Base-by-base conservation (phyloP, 2,888 invertebrate genomes). In the Galerucella calmariensis region DNA sequence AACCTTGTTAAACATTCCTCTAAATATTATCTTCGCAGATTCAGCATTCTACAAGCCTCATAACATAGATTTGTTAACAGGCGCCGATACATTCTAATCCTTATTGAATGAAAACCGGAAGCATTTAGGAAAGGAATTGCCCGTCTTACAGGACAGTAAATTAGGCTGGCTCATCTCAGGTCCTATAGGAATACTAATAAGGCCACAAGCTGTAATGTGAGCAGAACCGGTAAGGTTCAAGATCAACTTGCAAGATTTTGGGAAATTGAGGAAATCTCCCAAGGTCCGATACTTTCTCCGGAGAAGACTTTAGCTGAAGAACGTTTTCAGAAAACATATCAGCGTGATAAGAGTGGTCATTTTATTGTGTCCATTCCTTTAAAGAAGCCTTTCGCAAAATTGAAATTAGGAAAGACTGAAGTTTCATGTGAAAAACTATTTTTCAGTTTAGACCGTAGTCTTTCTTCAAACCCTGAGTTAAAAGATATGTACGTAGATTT, bases 211-310 rank as follows among this genome's bases (percentile, higher is more conserved):
- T 74, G 74, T 20, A 48, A 70, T 61, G 16, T 70, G 9, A 67
- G 53, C 48, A 14, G 56, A 14, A 67, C 48, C 48, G 27, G 16
- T 63, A 68, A 68, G 20, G 16, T 72, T 46, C 67, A 75, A 12
- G 59, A 67, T 44, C 71, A 71, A 41, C 62, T 75, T 11, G 65
- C 16, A 59, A 53, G 56, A 62, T 72, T 75, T 72, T 20, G 72
- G 75, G 59, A 41, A 53, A 27, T 75, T 9, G 75, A 75, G 16
- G 75, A 75, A 53, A 63, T 68, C 62, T 62, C 72, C 41, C 63
- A 46, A 16, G 58, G 62, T 51, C 35, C 20, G 20, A 14, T 20
- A 65, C 48, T 41, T 67, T 67, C 51, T 46, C 67, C 74, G 5
- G 67, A 62, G 20, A 72, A 72, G 46, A 46, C 2, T 46, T 51